phyloP scores from a whole-genome alignment of 2,113 vertebrate species.

The Ameiurus melas region DNA sequence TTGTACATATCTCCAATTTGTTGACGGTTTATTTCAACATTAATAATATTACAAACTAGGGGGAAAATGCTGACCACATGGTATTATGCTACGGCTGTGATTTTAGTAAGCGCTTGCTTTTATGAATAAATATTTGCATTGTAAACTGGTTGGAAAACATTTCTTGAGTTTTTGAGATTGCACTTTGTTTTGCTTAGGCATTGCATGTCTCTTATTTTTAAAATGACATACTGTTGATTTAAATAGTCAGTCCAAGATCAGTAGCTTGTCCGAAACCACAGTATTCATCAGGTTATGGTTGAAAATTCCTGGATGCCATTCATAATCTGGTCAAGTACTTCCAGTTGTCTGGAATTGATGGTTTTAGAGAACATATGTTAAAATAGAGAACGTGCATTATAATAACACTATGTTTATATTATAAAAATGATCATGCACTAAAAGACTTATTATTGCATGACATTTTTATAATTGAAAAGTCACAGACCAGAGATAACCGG shows the following conservation, averaged over 20 bases:
- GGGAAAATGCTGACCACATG: neutral
- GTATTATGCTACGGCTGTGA: neutral
- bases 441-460: neutral
- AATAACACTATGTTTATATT: neutral
- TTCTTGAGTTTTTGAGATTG: neutral
- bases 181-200: neutral
- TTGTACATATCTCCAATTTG: neutral
- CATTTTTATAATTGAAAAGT: neutral
- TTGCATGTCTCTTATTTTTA: neutral
- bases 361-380: neutral
- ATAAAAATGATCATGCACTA: neutral
- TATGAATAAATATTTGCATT: neutral
- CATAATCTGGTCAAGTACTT: neutral
- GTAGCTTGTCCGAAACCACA: neutral
- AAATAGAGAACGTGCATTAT: neutral
- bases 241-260: neutral
- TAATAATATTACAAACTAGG: neutral
- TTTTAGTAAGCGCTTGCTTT: neutral
- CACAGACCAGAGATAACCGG: neutral
- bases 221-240: neutral
- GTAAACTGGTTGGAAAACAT: neutral
- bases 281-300: neutral
- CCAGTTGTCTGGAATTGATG: neutral
- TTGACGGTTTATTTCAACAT: neutral
- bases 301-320: neutral